Conservation (phyloP, 2,888 invertebrate genomes). For the Odontomyia ornata region DNA sequence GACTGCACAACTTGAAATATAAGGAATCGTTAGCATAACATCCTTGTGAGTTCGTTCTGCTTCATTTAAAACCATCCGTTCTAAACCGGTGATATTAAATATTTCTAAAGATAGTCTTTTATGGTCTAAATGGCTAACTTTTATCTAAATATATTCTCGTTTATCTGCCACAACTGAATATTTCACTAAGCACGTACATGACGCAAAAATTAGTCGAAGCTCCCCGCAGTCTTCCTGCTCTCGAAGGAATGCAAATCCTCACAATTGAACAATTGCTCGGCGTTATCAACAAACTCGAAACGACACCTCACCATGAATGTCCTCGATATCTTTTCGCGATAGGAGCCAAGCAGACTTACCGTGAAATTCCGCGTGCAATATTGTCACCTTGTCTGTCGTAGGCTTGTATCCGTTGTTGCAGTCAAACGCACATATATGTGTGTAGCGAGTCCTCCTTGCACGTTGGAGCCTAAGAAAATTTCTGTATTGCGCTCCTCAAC, state of each 20-base stretch:
- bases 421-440: neutral
- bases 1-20: too few relatives aligned
- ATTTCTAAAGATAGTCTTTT: neutral
- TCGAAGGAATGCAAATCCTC: neutral
- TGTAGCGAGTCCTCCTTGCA: neutral
- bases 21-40: too few relatives aligned
- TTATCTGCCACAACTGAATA: slow-evolving; percentile 27
- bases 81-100: neutral
- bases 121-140: slow-evolving; percentile 11
- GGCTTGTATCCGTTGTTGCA: neutral
- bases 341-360: slow-evolving; percentile 10
- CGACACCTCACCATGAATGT: slow-evolving; percentile 42
- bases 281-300: slow-evolving; percentile 35
- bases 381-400: slow-evolving; percentile 41
- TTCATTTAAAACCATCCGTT: neutral
- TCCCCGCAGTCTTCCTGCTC: neutral
- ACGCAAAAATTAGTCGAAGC: neutral
- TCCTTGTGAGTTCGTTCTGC: too few relatives aligned
- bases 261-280: slow-evolving; percentile 29
- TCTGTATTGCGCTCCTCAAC: neutral
- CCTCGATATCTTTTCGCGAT: slow-evolving; percentile 35
- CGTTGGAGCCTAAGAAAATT: neutral
- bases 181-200: slow-evolving; percentile 13
- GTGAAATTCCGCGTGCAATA: slow-evolving; percentile 6
- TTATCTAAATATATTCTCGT: slow-evolving; percentile 25